Evolutionary conservation across 1,140 invertebrate genomes (phyloP).

Genomic region (Steinernema khuongi): DNA sequence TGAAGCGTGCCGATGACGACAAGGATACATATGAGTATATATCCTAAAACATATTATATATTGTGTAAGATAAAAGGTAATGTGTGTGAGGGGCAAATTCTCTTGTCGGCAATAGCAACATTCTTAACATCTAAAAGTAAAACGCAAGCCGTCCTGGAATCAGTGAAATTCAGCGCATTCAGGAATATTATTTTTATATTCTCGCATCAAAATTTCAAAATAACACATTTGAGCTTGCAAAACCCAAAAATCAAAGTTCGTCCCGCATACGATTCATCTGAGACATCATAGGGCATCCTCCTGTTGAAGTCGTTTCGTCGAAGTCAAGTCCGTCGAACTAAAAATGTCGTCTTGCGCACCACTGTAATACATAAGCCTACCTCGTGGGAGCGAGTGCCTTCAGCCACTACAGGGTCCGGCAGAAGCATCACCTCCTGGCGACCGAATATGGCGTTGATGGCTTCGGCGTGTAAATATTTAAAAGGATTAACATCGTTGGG

Average conservation of each 20-base stretch:
- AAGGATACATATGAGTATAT: conserved; percentile 81
- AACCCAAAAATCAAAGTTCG: background rate
- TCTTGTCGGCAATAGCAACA: no score
- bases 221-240: background rate
- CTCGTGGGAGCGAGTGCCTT: background rate
- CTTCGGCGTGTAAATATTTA: background rate
- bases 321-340: background rate
- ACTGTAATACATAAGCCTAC: no score
- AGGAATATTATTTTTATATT: no score
- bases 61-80: no score
- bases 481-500: background rate
- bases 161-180: no score
- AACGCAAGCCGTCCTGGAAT: no score
- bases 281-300: conserved; percentile 1
- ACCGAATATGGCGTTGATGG: background rate
- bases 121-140: no score
- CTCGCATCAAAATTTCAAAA: no score
- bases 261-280: background rate
- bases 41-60: no score
- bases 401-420: background rate
- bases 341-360: background rate
- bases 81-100: no score
- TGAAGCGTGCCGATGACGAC: conserved; percentile 89
- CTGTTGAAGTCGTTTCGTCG: background rate
- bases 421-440: conserved; percentile 1